A percentile compares a stretch with the other conserved stretches of the same genome.
These are phyloP conservation scores for Subanguina moxae DNA, from an alignment of 1,140 invertebrate species.

Conservation along the genomic window DNA sequence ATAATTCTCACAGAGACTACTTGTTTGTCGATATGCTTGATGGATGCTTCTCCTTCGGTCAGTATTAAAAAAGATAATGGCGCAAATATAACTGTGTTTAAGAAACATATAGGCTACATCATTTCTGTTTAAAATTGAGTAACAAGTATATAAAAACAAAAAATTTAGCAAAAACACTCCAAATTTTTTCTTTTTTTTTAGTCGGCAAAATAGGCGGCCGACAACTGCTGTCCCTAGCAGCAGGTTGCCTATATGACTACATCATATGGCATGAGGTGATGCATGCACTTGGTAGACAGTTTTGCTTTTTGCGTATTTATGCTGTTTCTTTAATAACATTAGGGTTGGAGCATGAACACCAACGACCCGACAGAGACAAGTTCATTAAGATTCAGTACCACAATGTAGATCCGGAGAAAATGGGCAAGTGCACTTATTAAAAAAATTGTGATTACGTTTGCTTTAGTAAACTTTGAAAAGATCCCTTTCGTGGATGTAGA, in stretches of 20 bases:
- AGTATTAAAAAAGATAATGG: too few species aligned
- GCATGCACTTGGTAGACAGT: constrained; percentile 22
- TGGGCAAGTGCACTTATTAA: constrained; percentile 8
- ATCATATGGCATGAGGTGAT: constrained; percentile 42
- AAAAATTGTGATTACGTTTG: background rate
- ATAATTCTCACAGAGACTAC: constrained; percentile 23
- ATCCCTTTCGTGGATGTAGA: constrained; percentile 32
- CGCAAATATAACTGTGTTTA: too few species aligned
- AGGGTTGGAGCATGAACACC: constrained; percentile 37
- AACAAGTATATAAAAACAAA: background rate
- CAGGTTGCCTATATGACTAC: constrained; percentile 35
- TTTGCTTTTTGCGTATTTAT: background rate
- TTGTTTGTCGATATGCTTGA: constrained; percentile 37
- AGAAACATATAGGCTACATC: background rate
- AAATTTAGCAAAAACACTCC: background rate
- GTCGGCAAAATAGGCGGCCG: constrained; percentile 29
- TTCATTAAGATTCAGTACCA: constrained; percentile 34
- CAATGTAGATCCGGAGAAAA: constrained; percentile 35
- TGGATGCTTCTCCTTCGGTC: constrained; percentile 17
- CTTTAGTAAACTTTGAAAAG: constrained; percentile 34
- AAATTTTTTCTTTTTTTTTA: constrained; percentile 1
- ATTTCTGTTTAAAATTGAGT: background rate
- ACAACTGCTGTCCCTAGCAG: constrained; percentile 33
- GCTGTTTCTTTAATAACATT: too few species aligned
- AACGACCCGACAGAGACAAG: constrained; percentile 32